Percentiles rank a stretch among this genome's conserved stretches.
These are phyloP conservation scores for Pteronura brasiliensis DNA, from an alignment of 2,113 vertebrate genomes.

Conservation along the genomic window DNA sequence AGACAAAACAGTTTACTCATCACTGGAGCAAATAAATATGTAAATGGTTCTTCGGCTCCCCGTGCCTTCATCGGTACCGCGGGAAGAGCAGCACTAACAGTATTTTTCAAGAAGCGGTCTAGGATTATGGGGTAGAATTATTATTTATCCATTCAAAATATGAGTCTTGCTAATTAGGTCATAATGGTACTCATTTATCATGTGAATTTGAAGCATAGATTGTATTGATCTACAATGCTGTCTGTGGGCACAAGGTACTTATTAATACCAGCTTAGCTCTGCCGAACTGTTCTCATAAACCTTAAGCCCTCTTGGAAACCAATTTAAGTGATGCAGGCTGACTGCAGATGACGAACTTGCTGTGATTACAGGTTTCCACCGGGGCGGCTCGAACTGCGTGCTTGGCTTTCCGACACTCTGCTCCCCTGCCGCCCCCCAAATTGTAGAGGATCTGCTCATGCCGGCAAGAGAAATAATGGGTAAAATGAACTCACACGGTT, in stretches of 20 bases:
- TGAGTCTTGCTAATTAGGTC: slow-evolving; percentile 70
- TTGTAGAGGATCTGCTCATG: neutral
- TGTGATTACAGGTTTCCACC: neutral
- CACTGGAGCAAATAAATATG: slow-evolving; percentile 20
- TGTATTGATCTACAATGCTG: slow-evolving; percentile 49
- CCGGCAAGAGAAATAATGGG: neutral
- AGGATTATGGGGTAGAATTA: slow-evolving; percentile 55
- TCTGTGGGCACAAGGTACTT: neutral
- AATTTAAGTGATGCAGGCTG: neutral
- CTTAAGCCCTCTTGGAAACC: neutral
- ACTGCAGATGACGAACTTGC: too few relatives aligned
- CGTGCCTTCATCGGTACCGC: neutral
- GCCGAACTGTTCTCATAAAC: neutral
- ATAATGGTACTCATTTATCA: slow-evolving; percentile 64
- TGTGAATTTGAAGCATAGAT: slow-evolving; percentile 12
- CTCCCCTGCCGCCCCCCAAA: rapidly evolving
- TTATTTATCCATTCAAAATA: slow-evolving; percentile 70
- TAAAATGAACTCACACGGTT: neutral
- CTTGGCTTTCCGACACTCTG: neutral
- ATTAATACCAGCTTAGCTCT: slow-evolving; percentile 29
- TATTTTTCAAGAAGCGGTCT: slow-evolving; percentile 49
- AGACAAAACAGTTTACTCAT: slow-evolving; percentile 17
- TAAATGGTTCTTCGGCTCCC: neutral
- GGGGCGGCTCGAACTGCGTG: rapidly evolving
- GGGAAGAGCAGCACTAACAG: neutral